Evolutionary conservation across 2,113 vertebrate species (phyloP).

Genomic region (Rhombomys opimus): DNA sequence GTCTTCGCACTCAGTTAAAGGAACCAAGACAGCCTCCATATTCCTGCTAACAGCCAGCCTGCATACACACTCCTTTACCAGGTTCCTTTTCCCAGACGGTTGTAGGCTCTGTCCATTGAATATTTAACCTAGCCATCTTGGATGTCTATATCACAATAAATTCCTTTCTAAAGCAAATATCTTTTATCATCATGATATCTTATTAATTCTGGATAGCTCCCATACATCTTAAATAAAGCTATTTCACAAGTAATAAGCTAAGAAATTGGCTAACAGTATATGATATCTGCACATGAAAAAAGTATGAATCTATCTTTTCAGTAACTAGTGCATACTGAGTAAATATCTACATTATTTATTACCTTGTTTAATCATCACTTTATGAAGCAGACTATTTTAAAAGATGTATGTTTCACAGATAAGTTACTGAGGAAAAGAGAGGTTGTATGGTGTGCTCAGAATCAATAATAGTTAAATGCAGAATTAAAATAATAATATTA

Average conservation of each 20-base stretch:
- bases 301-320: background rate
- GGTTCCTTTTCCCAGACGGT: background rate
- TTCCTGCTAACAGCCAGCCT: too few relatives aligned
- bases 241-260: conserved; percentile 1
- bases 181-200: background rate
- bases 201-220: background rate
- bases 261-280: background rate
- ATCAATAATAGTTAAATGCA: background rate
- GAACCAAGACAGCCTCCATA: background rate
- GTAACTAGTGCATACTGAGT: background rate
- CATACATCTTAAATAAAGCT: background rate
- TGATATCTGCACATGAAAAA: background rate
- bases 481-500: background rate
- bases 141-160: background rate
- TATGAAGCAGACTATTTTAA: background rate
- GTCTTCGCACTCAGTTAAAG: background rate
- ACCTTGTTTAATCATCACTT: background rate
- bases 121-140: background rate
- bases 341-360: background rate
- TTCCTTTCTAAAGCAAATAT: background rate
- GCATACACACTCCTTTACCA: background rate
- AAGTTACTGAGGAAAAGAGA: background rate
- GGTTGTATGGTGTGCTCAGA: background rate
- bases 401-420: background rate
- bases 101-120: background rate